Base-by-base conservation (phyloP, 2,797 vertebrate genomes). In the Graptemys geographica region DNA sequence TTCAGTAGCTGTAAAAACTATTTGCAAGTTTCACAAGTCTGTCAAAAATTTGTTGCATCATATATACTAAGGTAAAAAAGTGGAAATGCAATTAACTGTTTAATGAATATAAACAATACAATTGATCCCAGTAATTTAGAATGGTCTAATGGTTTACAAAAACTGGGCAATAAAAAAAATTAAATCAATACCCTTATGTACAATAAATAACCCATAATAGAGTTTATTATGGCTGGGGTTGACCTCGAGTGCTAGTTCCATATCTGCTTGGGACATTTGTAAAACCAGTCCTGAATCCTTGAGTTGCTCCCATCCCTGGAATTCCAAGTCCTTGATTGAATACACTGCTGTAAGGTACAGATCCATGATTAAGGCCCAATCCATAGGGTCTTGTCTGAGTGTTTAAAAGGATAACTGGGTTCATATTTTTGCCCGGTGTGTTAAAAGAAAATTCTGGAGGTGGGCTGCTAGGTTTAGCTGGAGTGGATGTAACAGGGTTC, bases 381-480 rank as follows among this genome's bases (percentile, higher is more conserved):
- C 98, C 98, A 83, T 98, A 99, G 9, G 99, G 99, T 97, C 98
- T 97, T 56, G 98, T 91, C 82, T 99, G 98, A 41, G 98, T 96
- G 31, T 98, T 98, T 11, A 99, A 95, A 49, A 99, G 98, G 78
- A 99, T 90, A 92, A 99, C 97, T 0, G 99, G 98, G 92, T 94
- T 99, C 88, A 98, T 81, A 57, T 99, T 99, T 98, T 98, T 98
- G 47, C 99, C 99, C 1, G 99, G 99, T 0, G 99, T 99, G 95
- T 99, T 97, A 85, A 99, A 99, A 93, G 99, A 98, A 96, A 99
- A 99, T 97, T 99, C 99, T 2, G 99, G 99, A 0, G 99, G 99
- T 0, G 99, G 99, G 95, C 98, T 99, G 98, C 98, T 98, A 89
- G 97, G 98, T 97, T 99, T 99, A 89, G 99, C 97, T 7, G 99